Evolutionary conservation across 2,888 invertebrate species (phyloP).

Genomic region (Mesoligia furuncula): DNA sequence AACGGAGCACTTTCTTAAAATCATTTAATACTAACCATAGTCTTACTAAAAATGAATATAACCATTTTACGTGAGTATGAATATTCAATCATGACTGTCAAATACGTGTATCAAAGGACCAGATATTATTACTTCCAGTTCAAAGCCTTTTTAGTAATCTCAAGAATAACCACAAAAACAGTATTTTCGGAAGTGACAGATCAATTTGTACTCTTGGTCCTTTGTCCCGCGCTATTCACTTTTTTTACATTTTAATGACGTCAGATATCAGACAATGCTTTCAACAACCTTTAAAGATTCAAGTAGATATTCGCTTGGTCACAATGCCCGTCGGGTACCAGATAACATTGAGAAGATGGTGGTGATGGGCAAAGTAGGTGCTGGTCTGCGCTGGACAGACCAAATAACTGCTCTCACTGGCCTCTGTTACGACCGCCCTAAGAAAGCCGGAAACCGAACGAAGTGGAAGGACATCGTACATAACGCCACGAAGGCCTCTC

Average conservation of each 20-base stretch:
- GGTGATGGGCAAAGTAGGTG: background rate
- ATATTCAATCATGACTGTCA: background rate
- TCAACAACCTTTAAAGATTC: constrained; percentile 3
- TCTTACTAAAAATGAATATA: background rate
- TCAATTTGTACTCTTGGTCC: background rate
- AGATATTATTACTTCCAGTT: constrained; percentile 9
- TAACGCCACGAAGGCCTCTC: background rate
- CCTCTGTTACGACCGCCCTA: background rate
- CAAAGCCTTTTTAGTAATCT: constrained; percentile 30
- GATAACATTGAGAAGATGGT: background rate
- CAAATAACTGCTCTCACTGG: background rate
- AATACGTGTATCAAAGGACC: constrained; percentile 7
- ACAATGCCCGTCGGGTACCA: background rate
- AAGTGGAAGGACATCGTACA: background rate
- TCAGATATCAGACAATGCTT: constrained; percentile 12
- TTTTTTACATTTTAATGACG: constrained; percentile 16
- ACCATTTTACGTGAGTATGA: background rate
- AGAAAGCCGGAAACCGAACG: background rate
- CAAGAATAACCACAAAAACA: constrained; percentile 46
- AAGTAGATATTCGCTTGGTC: background rate
- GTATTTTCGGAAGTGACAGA: constrained; percentile 27
- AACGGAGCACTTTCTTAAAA: background rate
- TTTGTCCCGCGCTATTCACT: constrained; percentile 16
- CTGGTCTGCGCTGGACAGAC: background rate
- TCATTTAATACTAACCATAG: background rate